phyloP scores from a whole-genome alignment of 92 coral and sea anemone genomes.

The Parazoanthus swiftii region DNA sequence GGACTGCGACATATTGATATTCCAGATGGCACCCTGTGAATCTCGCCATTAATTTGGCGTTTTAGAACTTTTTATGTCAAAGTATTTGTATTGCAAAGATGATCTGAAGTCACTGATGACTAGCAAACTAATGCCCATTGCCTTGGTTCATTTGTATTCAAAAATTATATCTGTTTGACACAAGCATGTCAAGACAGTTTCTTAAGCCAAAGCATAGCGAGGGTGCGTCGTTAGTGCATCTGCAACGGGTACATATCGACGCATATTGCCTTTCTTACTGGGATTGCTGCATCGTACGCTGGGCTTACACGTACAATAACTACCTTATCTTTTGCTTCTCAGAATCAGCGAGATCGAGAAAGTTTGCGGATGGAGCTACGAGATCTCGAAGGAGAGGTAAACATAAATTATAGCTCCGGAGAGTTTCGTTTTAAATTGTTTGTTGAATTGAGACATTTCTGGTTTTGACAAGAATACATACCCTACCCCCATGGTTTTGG shows the following conservation, averaged over 20 bases:
- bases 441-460: neutral
- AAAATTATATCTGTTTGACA: neutral
- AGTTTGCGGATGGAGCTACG: slow-evolving; percentile 81
- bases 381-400: slow-evolving; percentile 86
- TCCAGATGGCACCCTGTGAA: neutral
- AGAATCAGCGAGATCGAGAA: slow-evolving; percentile 76
- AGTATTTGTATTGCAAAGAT: neutral
- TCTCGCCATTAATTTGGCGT: neutral
- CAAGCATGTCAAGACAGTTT: slow-evolving; percentile 16
- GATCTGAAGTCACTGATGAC: neutral
- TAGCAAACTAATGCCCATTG: neutral
- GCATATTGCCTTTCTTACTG: slow-evolving; percentile 4
- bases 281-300: neutral
- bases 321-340: slow-evolving; percentile 20
- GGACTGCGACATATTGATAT: neutral
- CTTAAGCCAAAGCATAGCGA: neutral
- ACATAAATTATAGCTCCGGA: neutral
- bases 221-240: slow-evolving; percentile 3
- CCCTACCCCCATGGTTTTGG: too few species aligned
- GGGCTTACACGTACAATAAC: neutral
- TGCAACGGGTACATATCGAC: slow-evolving; percentile 13
- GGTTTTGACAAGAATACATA: neutral
- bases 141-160: neutral
- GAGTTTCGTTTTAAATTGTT: neutral
- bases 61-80: neutral